These are phyloP conservation scores for Taurulus bubalis DNA, from an alignment of 2,113 vertebrate species.

Conservation along the genomic window DNA sequence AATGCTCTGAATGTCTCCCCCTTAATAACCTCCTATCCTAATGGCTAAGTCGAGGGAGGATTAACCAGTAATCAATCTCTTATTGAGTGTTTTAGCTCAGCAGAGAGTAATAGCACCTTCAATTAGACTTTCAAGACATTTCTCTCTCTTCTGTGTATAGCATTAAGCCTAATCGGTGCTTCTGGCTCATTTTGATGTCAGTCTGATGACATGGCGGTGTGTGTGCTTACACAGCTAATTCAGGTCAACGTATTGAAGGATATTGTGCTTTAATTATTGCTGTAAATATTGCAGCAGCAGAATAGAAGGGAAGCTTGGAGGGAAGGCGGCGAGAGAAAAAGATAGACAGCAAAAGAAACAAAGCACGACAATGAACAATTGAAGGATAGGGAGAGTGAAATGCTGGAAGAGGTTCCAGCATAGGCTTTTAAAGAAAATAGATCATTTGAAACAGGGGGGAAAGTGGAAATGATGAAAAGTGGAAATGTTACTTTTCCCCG, in stretches of 20 bases:
- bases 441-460: conserved; percentile 2
- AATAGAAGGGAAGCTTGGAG: neutral
- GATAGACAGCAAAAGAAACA: neutral
- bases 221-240: conserved; percentile 41
- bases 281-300: conserved; percentile 19
- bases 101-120: conserved; percentile 67
- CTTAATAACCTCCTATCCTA: conserved; percentile 69
- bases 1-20: conserved; percentile 59
- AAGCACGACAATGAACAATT: conserved; percentile 8
- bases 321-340: neutral
- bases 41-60: conserved; percentile 71
- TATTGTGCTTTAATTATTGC: conserved; percentile 31
- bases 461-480: conserved; percentile 45
- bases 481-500: conserved; percentile 50
- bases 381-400: conserved; percentile 21
- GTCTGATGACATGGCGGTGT: conserved; percentile 22
- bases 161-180: conserved; percentile 65
- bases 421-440: conserved; percentile 36
- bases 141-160: conserved; percentile 46
- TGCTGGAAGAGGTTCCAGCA: neutral
- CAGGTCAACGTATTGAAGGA: conserved; percentile 16
- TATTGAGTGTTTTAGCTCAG: conserved; percentile 60
- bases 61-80: conserved; percentile 73
- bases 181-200: conserved; percentile 55
- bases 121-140: conserved; percentile 52